A percentile compares a stretch with the other conserved stretches of the same genome.
Conservation (phyloP, 2,888 invertebrate genomes). For the Cistogaster globosa region DNA sequence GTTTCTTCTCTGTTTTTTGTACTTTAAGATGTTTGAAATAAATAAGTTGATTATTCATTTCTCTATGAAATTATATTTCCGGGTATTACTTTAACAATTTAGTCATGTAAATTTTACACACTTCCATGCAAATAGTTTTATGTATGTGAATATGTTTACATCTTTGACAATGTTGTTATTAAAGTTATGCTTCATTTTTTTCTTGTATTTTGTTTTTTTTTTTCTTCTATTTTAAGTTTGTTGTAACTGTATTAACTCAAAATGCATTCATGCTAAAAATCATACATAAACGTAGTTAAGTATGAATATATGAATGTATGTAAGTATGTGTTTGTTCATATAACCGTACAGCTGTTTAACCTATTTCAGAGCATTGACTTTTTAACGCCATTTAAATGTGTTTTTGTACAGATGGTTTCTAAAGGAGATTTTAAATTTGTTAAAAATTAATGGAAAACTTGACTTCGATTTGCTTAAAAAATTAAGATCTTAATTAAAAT, state of each 20-base stretch:
- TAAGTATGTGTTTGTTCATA: constrained; percentile 1
- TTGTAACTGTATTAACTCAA: constrained; percentile 56
- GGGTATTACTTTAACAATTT: constrained; percentile 61
- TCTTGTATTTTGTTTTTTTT: no score
- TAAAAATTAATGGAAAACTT: background rate
- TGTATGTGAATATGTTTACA: background rate
- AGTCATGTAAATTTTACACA: constrained; percentile 27
- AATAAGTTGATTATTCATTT: constrained; percentile 49
- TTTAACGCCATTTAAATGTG: constrained; percentile 35
- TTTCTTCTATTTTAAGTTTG: constrained; percentile 27
- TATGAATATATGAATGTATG: constrained; percentile 24
- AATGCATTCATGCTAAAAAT: constrained; percentile 47
- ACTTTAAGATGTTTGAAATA: constrained; percentile 34
- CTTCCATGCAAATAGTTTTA: background rate
- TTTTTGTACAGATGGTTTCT: background rate
- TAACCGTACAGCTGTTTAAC: constrained; percentile 52
- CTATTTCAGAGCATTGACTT: constrained; percentile 68
- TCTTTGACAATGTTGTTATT: constrained; percentile 24
- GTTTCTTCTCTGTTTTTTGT: background rate
- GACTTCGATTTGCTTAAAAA: no score
- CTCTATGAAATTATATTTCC: constrained; percentile 68
- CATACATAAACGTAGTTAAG: constrained; percentile 3
- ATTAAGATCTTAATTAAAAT: no score
- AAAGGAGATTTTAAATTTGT: background rate
- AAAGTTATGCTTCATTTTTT: constrained; percentile 25